Evolutionary conservation across 2,888 invertebrate genomes (phyloP).

Genomic region (Allophyes oxyacanthae): DNA sequence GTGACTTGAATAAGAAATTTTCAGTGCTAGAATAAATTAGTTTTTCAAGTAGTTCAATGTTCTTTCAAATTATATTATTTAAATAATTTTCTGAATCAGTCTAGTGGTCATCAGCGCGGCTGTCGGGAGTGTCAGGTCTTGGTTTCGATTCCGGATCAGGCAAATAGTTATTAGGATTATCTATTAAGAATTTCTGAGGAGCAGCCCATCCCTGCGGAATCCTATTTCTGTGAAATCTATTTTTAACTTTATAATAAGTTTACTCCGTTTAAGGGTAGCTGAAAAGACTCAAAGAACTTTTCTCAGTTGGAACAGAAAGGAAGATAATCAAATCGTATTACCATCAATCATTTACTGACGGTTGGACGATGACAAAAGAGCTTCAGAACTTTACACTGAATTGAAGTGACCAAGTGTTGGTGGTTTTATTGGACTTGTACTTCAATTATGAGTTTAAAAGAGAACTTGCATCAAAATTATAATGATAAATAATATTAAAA

Average conservation of each 20-base stretch:
- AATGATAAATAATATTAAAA: too few species aligned
- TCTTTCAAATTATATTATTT: neutral
- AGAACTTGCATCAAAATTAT: too few species aligned
- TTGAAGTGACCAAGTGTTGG: slow-evolving; percentile 18
- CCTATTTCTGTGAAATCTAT: slow-evolving; percentile 14
- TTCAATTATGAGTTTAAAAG: too few species aligned
- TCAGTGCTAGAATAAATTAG: slow-evolving; percentile 1
- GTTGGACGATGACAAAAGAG: slow-evolving; percentile 38
- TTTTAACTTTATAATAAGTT: slow-evolving; percentile 36
- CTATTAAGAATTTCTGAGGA: too few species aligned
- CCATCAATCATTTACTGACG: slow-evolving; percentile 48
- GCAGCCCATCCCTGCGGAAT: too few species aligned
- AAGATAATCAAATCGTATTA: slow-evolving; percentile 42
- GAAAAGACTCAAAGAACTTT: slow-evolving; percentile 29
- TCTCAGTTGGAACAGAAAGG: slow-evolving; percentile 17
- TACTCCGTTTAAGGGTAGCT: slow-evolving; percentile 27
- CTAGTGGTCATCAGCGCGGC: too few species aligned
- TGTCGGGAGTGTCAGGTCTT: too few species aligned
- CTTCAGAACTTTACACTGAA: slow-evolving; percentile 43
- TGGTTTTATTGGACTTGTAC: neutral
- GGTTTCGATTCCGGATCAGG: too few species aligned
- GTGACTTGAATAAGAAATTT: slow-evolving; percentile 13
- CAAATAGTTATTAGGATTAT: too few species aligned
- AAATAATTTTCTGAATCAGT: neutral
- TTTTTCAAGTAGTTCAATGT: neutral